These are phyloP conservation scores for Stegodyphus dumicola DNA, from an alignment of 1,140 invertebrate species.

Conservation along the genomic window DNA sequence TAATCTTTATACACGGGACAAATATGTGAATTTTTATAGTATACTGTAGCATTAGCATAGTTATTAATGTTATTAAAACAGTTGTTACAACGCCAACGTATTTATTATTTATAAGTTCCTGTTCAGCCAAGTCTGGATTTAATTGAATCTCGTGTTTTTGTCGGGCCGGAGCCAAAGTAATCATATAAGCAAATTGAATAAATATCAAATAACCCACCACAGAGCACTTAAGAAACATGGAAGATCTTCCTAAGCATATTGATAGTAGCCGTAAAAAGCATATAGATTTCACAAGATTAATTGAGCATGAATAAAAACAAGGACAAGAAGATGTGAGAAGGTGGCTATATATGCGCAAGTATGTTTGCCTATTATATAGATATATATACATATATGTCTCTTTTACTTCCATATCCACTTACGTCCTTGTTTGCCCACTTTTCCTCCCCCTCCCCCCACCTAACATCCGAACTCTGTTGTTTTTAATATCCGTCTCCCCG, in stretches of 20 bases:
- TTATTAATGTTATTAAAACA: too few relatives aligned
- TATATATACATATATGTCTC: constrained; percentile 12
- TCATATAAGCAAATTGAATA: constrained; percentile 7
- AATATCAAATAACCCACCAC: constrained; percentile 10
- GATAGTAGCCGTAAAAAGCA: constrained; percentile 40
- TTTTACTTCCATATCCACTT: constrained; percentile 16
- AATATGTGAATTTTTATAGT: too few relatives aligned
- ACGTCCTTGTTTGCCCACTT: constrained; percentile 1
- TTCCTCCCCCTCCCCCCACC: not conserved
- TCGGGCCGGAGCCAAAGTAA: too few relatives aligned
- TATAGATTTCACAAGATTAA: constrained; percentile 58
- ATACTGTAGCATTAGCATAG: too few relatives aligned
- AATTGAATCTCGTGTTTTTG: too few relatives aligned
- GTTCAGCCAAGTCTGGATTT: too few relatives aligned
- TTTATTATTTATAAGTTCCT: too few relatives aligned
- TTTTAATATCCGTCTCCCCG: constrained; percentile 46
- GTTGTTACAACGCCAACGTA: too few relatives aligned
- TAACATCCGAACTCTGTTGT: constrained; percentile 36
- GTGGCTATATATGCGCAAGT: constrained; percentile 29
- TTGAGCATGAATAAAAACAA: constrained; percentile 59
- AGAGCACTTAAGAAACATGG: constrained; percentile 8
- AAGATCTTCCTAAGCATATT: constrained; percentile 40
- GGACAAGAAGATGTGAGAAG: not conserved
- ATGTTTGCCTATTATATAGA: not conserved
- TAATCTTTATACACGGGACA: too few relatives aligned